phyloP scores from a whole-genome alignment of 2,113 vertebrate species.

The Patagioenas fasciata region DNA sequence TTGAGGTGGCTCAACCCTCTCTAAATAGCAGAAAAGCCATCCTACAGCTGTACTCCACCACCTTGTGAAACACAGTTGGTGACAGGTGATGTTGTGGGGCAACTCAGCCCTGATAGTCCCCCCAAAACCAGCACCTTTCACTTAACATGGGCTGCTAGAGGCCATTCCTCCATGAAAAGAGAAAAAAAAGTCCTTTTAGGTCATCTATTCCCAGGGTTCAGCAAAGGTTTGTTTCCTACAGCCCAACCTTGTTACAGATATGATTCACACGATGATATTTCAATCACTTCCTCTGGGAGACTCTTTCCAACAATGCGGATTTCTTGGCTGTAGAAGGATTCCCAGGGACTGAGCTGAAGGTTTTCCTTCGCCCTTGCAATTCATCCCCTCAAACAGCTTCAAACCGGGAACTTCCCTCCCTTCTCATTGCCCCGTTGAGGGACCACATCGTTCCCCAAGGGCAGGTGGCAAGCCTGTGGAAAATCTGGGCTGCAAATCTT shows the following conservation, averaged over 20 bases:
- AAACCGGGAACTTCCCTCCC: background rate
- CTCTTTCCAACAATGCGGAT: conserved; percentile 41
- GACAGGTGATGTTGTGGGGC: background rate
- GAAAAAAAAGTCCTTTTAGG: background rate
- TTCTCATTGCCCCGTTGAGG: background rate
- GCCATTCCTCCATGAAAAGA: background rate
- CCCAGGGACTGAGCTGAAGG: conserved; percentile 12
- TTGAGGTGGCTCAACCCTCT: background rate
- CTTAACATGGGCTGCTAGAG: background rate
- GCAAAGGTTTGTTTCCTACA: conserved; percentile 15
- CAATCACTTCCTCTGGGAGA: conserved; percentile 60
- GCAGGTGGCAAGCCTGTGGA: background rate
- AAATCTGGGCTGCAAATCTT: background rate
- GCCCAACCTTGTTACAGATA: background rate
- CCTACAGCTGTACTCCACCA: accelerated
- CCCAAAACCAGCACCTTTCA: background rate
- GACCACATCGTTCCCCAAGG: background rate
- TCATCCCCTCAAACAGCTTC: background rate
- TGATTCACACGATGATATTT: conserved; percentile 55
- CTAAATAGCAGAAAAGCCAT: background rate
- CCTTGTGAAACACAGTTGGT: background rate
- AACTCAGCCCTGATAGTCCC: background rate
- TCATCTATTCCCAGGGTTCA: conserved; percentile 14
- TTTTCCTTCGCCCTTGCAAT: background rate
- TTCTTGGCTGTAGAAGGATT: conserved; percentile 52